Percentiles rank a stretch among this genome's conserved stretches.
Evolutionary conservation across 2,797 vertebrate genomes (phyloP).

Genomic region (Melanotaenia parkinsoni): DNA sequence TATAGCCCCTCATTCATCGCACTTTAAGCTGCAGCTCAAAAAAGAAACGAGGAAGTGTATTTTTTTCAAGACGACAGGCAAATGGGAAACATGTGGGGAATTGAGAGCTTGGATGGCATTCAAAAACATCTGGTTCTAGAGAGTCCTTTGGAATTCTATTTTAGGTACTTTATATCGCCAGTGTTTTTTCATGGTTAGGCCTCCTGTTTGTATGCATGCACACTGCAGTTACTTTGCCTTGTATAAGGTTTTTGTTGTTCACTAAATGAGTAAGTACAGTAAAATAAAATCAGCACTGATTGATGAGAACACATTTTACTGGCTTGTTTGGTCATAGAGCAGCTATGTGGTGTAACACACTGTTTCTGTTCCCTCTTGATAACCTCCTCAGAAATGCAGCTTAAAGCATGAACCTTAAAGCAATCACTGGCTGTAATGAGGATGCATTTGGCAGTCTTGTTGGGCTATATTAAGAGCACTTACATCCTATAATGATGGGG

Average conservation of each 20-base stretch:
- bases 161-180: constrained; percentile 56
- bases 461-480: constrained; percentile 74
- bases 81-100: constrained; percentile 81
- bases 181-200: constrained; percentile 51
- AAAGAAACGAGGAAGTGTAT: constrained; percentile 53
- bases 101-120: constrained; percentile 67
- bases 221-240: constrained; percentile 38
- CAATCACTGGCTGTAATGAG: constrained; percentile 65
- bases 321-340: constrained; percentile 30
- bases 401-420: constrained; percentile 67
- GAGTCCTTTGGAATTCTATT: constrained; percentile 73
- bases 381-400: constrained; percentile 43
- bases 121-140: constrained; percentile 69
- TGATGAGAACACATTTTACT: constrained; percentile 29
- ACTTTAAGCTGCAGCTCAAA: constrained; percentile 54
- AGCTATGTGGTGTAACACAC: constrained; percentile 24
- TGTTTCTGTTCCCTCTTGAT: constrained; percentile 42
- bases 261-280: constrained; percentile 40
- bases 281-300: constrained; percentile 20
- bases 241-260: constrained; percentile 29
- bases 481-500: constrained; percentile 69
- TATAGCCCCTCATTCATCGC: constrained; percentile 43
- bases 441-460: constrained; percentile 65
- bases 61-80: constrained; percentile 56
- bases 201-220: constrained; percentile 38